phyloP scores from a whole-genome alignment of 2,888 invertebrate genomes.

The Linyphia triangularis region DNA sequence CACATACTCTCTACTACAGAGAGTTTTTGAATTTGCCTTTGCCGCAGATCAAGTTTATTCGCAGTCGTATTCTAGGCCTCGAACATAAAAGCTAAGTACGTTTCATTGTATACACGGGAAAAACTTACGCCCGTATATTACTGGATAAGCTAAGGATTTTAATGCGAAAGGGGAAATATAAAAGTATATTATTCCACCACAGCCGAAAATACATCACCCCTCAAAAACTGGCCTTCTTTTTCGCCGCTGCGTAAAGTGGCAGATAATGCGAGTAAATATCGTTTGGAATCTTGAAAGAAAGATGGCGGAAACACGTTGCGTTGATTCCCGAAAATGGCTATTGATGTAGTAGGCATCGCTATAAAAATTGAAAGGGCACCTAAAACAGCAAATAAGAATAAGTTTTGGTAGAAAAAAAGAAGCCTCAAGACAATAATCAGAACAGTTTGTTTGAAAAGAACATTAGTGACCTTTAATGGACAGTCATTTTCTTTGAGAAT shows the following conservation, averaged over 20 bases:
- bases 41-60: slow-evolving; percentile 72
- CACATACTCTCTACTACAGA: background rate
- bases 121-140: slow-evolving; percentile 66
- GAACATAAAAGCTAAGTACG: slow-evolving; percentile 75
- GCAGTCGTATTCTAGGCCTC: slow-evolving; percentile 50
- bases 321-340: slow-evolving; percentile 71
- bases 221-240: slow-evolving; percentile 61
- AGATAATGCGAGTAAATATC: slow-evolving; percentile 73
- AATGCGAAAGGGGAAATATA: slow-evolving; percentile 63
- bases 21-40: slow-evolving; percentile 73
- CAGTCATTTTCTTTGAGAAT: slow-evolving; percentile 64
- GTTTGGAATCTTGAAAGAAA: slow-evolving; percentile 50
- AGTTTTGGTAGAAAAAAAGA: slow-evolving; percentile 31
- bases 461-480: slow-evolving; percentile 74
- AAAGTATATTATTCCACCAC: slow-evolving; percentile 70
- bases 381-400: slow-evolving; percentile 56
- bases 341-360: slow-evolving; percentile 71
- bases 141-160: slow-evolving; percentile 75
- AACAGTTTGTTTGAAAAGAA: slow-evolving; percentile 66
- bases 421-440: slow-evolving; percentile 67
- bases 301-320: slow-evolving; percentile 67
- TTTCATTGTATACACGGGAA: slow-evolving; percentile 74
- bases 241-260: slow-evolving; percentile 58
- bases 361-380: slow-evolving; percentile 70
- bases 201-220: slow-evolving; percentile 70